phyloP scores from a whole-genome alignment of 1,140 invertebrate species.

The Chrysomallon squamiferum region DNA sequence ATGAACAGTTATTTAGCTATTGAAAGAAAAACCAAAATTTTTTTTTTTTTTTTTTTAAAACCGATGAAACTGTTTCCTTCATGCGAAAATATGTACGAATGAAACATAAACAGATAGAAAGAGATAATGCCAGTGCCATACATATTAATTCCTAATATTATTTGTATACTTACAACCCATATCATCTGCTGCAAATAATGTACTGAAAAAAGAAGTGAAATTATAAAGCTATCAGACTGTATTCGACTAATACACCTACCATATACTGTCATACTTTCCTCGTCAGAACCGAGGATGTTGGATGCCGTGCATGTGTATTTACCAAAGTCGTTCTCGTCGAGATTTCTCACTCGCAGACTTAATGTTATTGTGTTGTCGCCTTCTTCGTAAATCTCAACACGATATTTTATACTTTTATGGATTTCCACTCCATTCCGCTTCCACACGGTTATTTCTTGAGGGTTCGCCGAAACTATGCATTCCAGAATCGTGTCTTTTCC shows the following conservation, averaged over 20 bases:
- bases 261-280: slow-evolving; percentile 83
- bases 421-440: slow-evolving; percentile 65
- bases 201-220: no score
- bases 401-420: slow-evolving; percentile 71
- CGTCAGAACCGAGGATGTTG: slow-evolving; percentile 85
- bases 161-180: no score
- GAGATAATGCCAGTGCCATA: no score
- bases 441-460: slow-evolving; percentile 86
- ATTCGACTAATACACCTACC: slow-evolving; percentile 78
- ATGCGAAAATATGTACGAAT: no score
- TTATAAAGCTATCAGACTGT: no score
- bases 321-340: slow-evolving; percentile 80
- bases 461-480: slow-evolving; percentile 89
- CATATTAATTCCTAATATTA: no score
- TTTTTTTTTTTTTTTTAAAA: no score
- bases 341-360: slow-evolving; percentile 80
- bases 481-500: slow-evolving; percentile 71
- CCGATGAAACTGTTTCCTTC: no score
- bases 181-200: no score
- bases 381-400: slow-evolving; percentile 73
- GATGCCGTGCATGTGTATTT: slow-evolving; percentile 91
- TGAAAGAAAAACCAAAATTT: no score
- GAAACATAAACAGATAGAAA: no score
- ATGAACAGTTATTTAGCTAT: no score
- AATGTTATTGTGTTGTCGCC: slow-evolving; percentile 81